Evolutionary conservation across 2,113 vertebrate genomes (phyloP).

Genomic region (Phaetusa simplex): DNA sequence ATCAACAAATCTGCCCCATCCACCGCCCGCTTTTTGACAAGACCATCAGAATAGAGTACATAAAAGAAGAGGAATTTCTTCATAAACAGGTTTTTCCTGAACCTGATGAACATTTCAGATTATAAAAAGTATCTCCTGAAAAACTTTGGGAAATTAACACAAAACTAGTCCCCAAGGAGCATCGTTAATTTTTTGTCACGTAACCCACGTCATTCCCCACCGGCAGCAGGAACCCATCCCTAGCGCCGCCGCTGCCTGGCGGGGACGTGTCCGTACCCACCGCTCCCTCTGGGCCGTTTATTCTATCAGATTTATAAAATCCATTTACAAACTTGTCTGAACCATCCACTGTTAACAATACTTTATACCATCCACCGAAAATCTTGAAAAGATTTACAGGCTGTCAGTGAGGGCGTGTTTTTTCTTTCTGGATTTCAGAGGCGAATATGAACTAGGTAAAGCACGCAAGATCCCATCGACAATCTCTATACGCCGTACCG

Average conservation of each 20-base stretch:
- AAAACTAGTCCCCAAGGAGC: neutral
- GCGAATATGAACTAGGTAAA: neutral
- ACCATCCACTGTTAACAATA: neutral
- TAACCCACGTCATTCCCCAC: neutral
- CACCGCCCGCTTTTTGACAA: neutral
- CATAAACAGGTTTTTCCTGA: neutral
- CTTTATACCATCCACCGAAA: neutral
- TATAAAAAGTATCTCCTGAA: neutral
- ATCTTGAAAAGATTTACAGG: neutral
- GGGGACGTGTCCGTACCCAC: fast-evolving
- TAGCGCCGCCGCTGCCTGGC: fast-evolving
- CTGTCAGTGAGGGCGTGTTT: neutral
- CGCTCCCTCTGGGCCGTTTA: neutral
- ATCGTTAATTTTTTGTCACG: neutral
- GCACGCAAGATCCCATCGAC: neutral
- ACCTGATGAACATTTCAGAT: neutral
- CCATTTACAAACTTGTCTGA: neutral
- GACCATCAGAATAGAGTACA: neutral
- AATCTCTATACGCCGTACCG: neutral
- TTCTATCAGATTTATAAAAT: neutral
- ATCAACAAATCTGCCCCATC: neutral
- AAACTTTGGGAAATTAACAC: neutral
- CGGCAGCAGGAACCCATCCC: neutral
- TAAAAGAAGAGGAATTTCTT: neutral
- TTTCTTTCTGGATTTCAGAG: neutral